Base-by-base conservation (phyloP, 2,888 invertebrate genomes). In the Stenoptilia bipunctidactyla region DNA sequence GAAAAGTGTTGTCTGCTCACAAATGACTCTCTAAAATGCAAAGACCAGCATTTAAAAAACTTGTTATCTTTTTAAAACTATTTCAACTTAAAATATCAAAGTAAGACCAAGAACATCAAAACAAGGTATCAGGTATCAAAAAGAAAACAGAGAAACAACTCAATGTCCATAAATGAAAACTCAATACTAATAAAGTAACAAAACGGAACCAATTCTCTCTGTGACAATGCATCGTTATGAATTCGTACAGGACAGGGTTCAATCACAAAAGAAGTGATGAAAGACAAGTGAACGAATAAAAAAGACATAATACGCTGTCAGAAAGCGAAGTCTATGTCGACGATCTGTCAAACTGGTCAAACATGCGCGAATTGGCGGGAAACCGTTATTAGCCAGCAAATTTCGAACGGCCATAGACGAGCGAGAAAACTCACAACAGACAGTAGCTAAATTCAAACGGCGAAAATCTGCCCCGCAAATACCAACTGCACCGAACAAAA, bases 261-360 rank as follows among this genome's bases (percentile, higher is more conserved):
- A 65, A 76, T 77, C 76, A 80, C 68, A 82, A 82, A 79, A 72
- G 77, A 77, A 76, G 73, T 72, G 75, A 65, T 69, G 79, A 76
- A 75, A 76, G 76, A 79, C 73, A 79, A 75, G 71, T 69, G 75
- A 57, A 54, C 66, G 65, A 66, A 66, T 65, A 68, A 82, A 82
- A 77, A 82, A n/a, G n/a, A 67, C 69, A 72, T 75, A 80, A 77
- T 76, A 75, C 74, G 66, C 65, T 66, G 63, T 68, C 69, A 70
- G 70, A 73, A 69, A 73, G 74, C 70, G 68, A 74, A 73, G 70
- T 76, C 68, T 74, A 73, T 65, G 77, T 74, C 68, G 69, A 66
- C 76, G 71, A 76, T 77, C 79, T 82, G 83, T 82, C 82, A 82
- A 79, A 77, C 79, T 75, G 77, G 71, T 71, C 79, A 74, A 80